phyloP scores from a whole-genome alignment of 2,113 vertebrate genomes.

The Nesogale talazaci region DNA sequence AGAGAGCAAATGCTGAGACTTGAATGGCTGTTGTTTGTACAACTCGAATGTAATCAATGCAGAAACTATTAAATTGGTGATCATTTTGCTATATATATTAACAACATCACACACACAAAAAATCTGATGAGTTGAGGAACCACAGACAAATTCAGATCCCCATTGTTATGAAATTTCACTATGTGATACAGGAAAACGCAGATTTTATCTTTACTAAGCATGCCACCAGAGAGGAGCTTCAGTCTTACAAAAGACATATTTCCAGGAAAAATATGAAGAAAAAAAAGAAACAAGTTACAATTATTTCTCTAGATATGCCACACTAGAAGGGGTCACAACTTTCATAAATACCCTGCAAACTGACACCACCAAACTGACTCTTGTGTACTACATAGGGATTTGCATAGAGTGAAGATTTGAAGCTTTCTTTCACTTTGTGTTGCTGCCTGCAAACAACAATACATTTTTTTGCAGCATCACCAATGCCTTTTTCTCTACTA shows the following conservation, averaged over 20 bases:
- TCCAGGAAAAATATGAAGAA: background rate
- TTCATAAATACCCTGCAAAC: background rate
- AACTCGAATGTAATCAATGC: background rate
- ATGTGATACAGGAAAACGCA: background rate
- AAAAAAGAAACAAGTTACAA: background rate
- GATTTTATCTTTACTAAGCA: background rate
- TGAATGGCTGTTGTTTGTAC: background rate
- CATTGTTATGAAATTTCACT: background rate
- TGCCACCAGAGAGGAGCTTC: background rate
- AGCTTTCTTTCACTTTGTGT: background rate
- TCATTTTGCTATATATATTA: background rate
- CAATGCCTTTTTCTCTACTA: background rate
- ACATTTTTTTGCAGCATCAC: background rate
- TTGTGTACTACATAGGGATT: background rate
- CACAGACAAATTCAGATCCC: background rate
- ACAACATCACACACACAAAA: background rate
- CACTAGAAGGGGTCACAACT: background rate
- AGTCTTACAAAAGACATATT: background rate
- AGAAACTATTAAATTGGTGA: background rate
- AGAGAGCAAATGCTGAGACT: background rate
- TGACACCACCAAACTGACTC: background rate
- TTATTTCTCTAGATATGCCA: conserved; percentile 19
- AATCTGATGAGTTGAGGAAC: background rate
- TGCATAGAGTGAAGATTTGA: conserved; percentile 38
- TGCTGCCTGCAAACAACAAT: background rate